Base-by-base conservation (phyloP, 2,888 invertebrate species). In the Chymomyza amoena region DNA sequence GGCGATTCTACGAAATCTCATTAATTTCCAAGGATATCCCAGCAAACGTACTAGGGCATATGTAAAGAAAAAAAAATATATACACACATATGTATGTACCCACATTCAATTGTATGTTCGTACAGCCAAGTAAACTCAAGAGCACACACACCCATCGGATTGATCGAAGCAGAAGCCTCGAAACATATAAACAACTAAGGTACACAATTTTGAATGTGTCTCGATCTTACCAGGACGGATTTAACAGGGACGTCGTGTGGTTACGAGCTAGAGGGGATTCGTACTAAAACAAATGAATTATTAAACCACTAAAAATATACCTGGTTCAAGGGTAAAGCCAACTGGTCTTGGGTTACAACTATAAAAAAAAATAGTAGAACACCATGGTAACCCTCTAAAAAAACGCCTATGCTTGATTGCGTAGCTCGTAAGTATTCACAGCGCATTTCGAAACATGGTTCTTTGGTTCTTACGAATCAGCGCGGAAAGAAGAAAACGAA, bases 21-120 rank as follows among this genome's bases (percentile, higher is more conserved):
- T 88, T 88, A 84, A 82, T 80, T 88, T 80, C 77, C 78, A 87
- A 84, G 79, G 79, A 83, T 86, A 79, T 72, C 73, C 75, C 68
- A 69, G 63, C 66, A 73, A 51, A 66, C 67, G 64, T 71, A 68
- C 65, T 69, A 54, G 67, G 67, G 50, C 6, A 60, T 25, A 60
- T 52, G 52, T 52, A 63, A 68, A 63, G 18, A n/a, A 54, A 64
- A 25, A 25, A 25, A 25, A 25, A 25, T 62, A 63, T 18, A 16
- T 63, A 60, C 28, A 45, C 7, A 32, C 56, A 50, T 51, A 28
- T 61, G 18, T 59, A 68, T 25, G 63, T 61, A 57, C n/a, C 39
- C 20, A 54, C 51, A 36, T 36, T 36, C 36, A 36, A 36, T 36
- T 36, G 36, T 36, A 36, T 36, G 7, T 36, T 36, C 36, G 7